Evolutionary conservation across 1,140 invertebrate species (phyloP).

Genomic region (Idris sp.): DNA sequence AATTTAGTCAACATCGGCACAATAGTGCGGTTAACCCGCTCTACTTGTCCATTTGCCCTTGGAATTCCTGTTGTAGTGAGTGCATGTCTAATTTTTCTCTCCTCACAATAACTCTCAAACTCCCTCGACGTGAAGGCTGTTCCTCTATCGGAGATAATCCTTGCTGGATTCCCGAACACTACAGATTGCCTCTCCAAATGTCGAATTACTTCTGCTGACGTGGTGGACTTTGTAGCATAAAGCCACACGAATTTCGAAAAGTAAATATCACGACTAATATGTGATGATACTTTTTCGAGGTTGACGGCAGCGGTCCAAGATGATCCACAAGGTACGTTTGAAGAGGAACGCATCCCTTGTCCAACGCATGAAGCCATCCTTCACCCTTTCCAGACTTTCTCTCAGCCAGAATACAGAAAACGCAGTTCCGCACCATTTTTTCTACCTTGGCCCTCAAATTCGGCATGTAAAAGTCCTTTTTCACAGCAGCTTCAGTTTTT

Average conservation of each 20-base stretch:
- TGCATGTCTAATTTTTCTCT: conserved; percentile 2
- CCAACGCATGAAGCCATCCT: not conserved
- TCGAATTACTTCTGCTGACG: not conserved
- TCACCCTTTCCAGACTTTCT: not conserved
- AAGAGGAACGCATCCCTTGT: not conserved
- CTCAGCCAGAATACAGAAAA: not conserved
- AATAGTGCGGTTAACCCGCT: not conserved
- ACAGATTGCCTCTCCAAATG: not conserved
- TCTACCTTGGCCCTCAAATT: not conserved
- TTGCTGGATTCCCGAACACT: not conserved
- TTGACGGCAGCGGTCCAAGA: not conserved
- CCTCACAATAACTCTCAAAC: not conserved
- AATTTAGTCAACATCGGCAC: not conserved
- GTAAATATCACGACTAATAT: not conserved
- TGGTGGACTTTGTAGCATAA: not conserved
- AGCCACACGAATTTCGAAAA: conserved; percentile 2
- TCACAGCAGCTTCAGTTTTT: not conserved
- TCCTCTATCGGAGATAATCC: conserved; percentile 1
- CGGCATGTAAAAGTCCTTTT: not conserved
- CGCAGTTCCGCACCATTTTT: not conserved
- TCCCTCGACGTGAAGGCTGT: no score
- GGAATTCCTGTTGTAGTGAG: no score
- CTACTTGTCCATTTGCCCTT: no score
- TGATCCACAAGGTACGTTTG: not conserved
- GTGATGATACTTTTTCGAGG: not conserved